Conservation (phyloP, 2,113 vertebrate species). For the Neolamprologus fasciatus region DNA sequence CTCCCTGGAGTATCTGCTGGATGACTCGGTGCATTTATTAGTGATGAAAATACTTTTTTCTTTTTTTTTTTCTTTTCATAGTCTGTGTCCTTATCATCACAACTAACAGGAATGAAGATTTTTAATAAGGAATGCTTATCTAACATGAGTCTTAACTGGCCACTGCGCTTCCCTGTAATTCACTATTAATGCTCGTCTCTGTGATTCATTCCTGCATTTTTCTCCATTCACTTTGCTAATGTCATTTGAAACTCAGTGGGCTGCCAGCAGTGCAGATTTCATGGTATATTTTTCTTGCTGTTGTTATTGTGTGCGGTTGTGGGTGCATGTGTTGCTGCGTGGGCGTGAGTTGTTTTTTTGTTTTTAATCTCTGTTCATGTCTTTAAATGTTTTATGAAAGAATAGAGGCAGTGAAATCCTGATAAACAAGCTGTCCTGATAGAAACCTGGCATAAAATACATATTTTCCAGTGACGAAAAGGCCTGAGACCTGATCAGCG, state of each 20-base stretch:
- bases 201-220: not conserved
- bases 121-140: not conserved
- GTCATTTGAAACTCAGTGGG: not conserved
- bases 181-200: not conserved
- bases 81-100: not conserved
- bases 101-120: not conserved
- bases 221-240: not conserved
- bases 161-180: not conserved
- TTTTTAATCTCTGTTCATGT: not conserved
- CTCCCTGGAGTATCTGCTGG: not conserved
- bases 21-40: not conserved
- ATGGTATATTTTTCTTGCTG: not conserved
- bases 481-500: not conserved
- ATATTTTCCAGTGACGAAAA: not conserved
- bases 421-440: not conserved
- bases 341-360: not conserved
- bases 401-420: not conserved
- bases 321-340: not conserved
- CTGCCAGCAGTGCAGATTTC: not conserved
- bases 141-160: not conserved
- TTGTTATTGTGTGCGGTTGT: not conserved
- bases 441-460: not conserved
- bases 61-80: not conserved
- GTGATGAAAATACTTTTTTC: not conserved
- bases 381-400: not conserved